Conservation (phyloP, 2,888 invertebrate genomes). For the Eupithecia dodoneata region DNA sequence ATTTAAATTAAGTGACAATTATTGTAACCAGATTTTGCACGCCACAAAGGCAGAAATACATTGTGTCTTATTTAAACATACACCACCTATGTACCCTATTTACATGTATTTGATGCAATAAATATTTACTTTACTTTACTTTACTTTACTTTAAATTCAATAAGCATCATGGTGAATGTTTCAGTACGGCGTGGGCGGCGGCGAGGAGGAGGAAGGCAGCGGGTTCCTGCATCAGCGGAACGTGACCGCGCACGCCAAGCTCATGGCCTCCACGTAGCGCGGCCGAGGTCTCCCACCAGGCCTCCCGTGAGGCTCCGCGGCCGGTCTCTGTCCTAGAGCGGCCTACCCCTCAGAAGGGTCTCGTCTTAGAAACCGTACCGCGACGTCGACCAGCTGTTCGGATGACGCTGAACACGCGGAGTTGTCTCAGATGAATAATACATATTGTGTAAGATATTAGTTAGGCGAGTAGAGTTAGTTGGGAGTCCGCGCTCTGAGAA, state of each 20-base stretch:
- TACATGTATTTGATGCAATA: no score
- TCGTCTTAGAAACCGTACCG: not conserved
- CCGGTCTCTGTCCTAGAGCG: not conserved
- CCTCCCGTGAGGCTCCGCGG: not conserved
- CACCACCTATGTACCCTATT: no score
- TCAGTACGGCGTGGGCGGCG: slow-evolving; percentile 76
- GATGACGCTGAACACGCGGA: not conserved
- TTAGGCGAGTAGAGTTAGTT: not conserved
- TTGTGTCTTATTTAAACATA: no score
- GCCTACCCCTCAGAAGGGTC: not conserved
- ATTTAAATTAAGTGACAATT: no score
- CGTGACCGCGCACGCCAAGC: slow-evolving; percentile 92
- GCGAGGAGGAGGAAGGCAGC: slow-evolving; percentile 85
- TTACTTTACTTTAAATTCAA: no score
- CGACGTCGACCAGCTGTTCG: not conserved
- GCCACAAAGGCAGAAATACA: no score
- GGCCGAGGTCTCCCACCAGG: not conserved
- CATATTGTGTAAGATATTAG: not conserved
- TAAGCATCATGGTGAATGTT: slow-evolving; percentile 24
- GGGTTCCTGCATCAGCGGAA: slow-evolving; percentile 94
- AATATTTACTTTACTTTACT: no score
- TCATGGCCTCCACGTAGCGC: slow-evolving; percentile 91
- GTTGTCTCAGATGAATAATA: not conserved
- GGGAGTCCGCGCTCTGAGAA: not conserved
- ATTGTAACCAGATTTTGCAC: no score